Conservation (phyloP, 2,113 vertebrate genomes). For the Paralichthys olivaceus region DNA sequence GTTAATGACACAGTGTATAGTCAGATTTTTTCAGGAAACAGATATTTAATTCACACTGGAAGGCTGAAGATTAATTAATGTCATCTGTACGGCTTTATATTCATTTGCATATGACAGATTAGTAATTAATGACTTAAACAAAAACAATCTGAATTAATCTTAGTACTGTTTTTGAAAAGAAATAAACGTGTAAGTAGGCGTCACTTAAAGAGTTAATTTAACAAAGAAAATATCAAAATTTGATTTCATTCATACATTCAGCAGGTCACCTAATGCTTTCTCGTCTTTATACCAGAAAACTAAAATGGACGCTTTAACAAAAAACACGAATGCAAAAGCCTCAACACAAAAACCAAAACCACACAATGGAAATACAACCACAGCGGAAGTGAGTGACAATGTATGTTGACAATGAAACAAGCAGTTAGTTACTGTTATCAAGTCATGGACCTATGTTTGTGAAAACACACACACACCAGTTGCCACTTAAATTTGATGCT, state of each 20-base stretch:
- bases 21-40: neutral
- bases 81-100: neutral
- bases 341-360: neutral
- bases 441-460: too few species aligned
- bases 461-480: too few species aligned
- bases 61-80: neutral
- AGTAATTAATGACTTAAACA: slow-evolving; percentile 15
- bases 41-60: neutral
- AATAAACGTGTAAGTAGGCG: neutral
- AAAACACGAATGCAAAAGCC: neutral
- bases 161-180: neutral
- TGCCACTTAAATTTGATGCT: too few species aligned
- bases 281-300: slow-evolving; percentile 13
- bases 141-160: slow-evolving; percentile 22
- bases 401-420: too few species aligned
- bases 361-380: too few species aligned
- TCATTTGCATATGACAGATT: slow-evolving; percentile 22
- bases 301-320: neutral
- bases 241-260: slow-evolving; percentile 57
- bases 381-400: too few species aligned
- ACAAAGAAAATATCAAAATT: slow-evolving; percentile 17
- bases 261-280: slow-evolving; percentile 63
- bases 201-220: neutral
- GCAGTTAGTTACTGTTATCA: too few species aligned
- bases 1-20: slow-evolving; percentile 17